Conservation (phyloP, 2,797 vertebrate genomes). For the Coranthus polyacanthus region DNA sequence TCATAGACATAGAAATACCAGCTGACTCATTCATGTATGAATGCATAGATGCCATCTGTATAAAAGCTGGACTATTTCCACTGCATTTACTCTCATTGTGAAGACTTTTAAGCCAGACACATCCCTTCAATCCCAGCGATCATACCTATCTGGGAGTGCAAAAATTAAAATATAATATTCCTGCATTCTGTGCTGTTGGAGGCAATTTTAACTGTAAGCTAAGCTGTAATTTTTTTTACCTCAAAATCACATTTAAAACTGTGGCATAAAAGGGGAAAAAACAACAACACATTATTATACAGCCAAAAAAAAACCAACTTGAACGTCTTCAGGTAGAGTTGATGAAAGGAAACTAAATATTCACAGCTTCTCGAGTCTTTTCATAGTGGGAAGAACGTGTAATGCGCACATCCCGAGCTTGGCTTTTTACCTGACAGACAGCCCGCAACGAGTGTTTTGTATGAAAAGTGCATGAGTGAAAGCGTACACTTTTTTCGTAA, state of each 20-base stretch:
- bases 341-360: constrained; percentile 42
- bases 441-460: not conserved
- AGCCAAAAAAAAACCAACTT: constrained; percentile 32
- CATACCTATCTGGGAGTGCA: not conserved
- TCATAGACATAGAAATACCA: too few species aligned
- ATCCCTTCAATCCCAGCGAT: not conserved
- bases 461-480: not conserved
- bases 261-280: constrained; percentile 28
- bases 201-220: constrained; percentile 1
- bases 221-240: constrained; percentile 4
- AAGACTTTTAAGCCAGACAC: not conserved
- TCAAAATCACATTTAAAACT: constrained; percentile 16
- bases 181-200: not conserved
- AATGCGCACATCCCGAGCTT: constrained; percentile 16
- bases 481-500: not conserved
- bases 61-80: not conserved
- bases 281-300: constrained; percentile 1
- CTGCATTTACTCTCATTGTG: not conserved
- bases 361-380: constrained; percentile 14
- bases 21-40: not conserved
- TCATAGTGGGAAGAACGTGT: constrained; percentile 7
- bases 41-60: not conserved
- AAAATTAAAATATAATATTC: constrained; percentile 17
- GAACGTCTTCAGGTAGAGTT: constrained; percentile 16
- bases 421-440: constrained; percentile 13